Evolutionary conservation across 1,140 invertebrate genomes (phyloP).

Genomic region (Cydia amplana): DNA sequence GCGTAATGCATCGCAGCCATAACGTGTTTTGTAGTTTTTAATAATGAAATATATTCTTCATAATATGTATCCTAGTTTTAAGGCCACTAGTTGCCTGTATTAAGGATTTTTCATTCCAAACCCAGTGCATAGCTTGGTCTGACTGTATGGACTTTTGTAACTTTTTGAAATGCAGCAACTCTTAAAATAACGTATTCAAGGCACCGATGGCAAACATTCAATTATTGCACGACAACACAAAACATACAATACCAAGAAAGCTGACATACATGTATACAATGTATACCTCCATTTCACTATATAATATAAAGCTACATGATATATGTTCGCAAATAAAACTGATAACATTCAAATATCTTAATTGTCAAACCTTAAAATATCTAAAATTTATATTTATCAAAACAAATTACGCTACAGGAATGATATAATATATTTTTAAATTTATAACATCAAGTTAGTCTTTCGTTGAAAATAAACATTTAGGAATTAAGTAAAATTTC

Average conservation of each 20-base stretch:
- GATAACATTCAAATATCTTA: constrained; percentile 28
- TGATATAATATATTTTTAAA: constrained; percentile 32
- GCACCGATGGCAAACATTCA: constrained; percentile 1
- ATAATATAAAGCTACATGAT: constrained; percentile 31
- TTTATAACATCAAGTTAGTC: constrained; percentile 29
- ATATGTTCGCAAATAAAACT: constrained; percentile 30
- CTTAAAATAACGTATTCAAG: background rate
- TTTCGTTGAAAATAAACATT: constrained; percentile 27
- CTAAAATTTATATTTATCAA: constrained; percentile 31
- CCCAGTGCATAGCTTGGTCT: background rate
- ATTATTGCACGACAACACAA: constrained; percentile 6
- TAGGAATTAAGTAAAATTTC: constrained; percentile 22
- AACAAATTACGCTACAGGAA: constrained; percentile 29
- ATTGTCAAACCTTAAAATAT: constrained; percentile 29
- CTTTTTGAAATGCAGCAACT: background rate
- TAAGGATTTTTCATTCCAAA: no score
- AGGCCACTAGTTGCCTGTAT: no score
- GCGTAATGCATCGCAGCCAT: no score
- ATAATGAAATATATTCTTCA: no score
- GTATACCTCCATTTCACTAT: constrained; percentile 23
- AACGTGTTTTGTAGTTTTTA: no score
- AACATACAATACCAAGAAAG: constrained; percentile 12
- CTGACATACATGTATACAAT: constrained; percentile 28
- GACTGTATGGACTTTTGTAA: background rate
- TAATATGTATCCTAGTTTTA: no score